Percentiles rank a stretch among this genome's conserved stretches.
Conservation (phyloP, 2,888 invertebrate species). For the Chironomus riparius region DNA sequence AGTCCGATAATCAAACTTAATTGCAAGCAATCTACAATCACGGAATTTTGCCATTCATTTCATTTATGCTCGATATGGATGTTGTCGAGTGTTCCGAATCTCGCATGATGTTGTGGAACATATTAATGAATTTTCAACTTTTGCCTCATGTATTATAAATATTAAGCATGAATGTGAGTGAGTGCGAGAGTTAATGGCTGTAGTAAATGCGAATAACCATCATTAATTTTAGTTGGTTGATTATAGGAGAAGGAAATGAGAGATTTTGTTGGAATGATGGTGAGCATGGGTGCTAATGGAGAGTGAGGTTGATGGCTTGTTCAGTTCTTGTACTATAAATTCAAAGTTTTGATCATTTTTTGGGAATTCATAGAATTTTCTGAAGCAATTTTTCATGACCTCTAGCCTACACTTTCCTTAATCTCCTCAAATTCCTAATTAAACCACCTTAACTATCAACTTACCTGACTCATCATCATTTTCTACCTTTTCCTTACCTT, state of each 20-base stretch:
- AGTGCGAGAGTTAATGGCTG: not conserved
- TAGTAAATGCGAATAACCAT: not conserved
- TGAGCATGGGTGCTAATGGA: not conserved
- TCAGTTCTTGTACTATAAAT: too few relatives aligned
- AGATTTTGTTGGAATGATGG: not conserved
- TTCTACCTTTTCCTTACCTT: too few relatives aligned
- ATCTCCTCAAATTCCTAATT: too few relatives aligned
- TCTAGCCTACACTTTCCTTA: too few relatives aligned
- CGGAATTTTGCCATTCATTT: conserved; percentile 12
- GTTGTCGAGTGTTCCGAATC: not conserved
- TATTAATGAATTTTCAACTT: not conserved
- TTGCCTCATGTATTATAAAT: not conserved
- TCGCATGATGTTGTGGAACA: not conserved
- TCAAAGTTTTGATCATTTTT: too few relatives aligned
- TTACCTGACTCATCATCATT: too few relatives aligned
- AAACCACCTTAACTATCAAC: too few relatives aligned
- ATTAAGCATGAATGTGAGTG: not conserved
- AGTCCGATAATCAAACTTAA: conserved; percentile 2
- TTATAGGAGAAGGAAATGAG: not conserved
- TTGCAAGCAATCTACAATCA: conserved; percentile 10
- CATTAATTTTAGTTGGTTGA: not conserved
- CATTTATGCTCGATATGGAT: too few relatives aligned
- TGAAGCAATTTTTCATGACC: too few relatives aligned
- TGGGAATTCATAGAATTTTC: not conserved
- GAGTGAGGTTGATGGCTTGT: not conserved